Conservation (phyloP, 2,113 vertebrate genomes). For the Phaethornis superciliosus region DNA sequence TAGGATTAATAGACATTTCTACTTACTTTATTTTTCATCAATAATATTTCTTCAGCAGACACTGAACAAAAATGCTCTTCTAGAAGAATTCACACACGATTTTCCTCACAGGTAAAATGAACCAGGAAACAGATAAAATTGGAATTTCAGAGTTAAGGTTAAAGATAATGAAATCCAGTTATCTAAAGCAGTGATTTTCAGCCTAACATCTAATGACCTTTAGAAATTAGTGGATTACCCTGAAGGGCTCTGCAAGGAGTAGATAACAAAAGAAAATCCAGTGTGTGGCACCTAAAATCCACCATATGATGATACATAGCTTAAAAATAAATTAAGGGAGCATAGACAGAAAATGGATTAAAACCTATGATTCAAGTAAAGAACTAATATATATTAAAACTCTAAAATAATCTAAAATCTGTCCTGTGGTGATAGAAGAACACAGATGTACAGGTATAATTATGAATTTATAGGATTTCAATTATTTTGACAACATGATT, state of each 20-base stretch:
- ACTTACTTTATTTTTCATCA: not conserved
- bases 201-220: not conserved
- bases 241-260: not conserved
- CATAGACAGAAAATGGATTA: not conserved
- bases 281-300: not conserved
- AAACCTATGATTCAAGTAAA: fast-evolving
- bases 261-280: not conserved
- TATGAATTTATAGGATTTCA: not conserved
- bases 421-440: not conserved
- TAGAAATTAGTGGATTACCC: not conserved
- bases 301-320: not conserved
- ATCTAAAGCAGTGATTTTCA: not conserved
- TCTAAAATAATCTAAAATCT: not conserved
- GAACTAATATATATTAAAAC: not conserved
- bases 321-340: not conserved
- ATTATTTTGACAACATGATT: not conserved
- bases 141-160: not conserved
- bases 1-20: not conserved
- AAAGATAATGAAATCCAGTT: not conserved
- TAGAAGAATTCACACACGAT: not conserved
- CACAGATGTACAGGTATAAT: fast-evolving
- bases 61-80: not conserved
- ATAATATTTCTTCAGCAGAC: not conserved
- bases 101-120: not conserved
- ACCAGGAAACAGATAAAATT: not conserved